These are phyloP conservation scores for Poeciliopsis retropinna DNA, from an alignment of 2,113 vertebrate species.

Conservation along the genomic window DNA sequence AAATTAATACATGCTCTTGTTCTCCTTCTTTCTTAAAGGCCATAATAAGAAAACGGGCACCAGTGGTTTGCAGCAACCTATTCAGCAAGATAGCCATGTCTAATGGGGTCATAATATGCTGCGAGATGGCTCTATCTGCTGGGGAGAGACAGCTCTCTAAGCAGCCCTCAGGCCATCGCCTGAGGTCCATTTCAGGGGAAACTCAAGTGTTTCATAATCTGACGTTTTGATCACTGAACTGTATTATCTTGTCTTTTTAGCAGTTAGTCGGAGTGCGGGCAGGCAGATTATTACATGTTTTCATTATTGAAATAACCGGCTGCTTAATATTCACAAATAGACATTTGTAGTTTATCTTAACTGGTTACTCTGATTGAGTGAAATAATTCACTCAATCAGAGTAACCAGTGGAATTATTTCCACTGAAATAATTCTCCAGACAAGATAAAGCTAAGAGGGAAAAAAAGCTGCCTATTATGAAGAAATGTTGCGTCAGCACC, in stretches of 20 bases:
- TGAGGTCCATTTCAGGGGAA: slow-evolving; percentile 62
- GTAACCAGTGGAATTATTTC: no score
- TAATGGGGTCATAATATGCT: slow-evolving; percentile 70
- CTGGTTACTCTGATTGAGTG: slow-evolving; percentile 13
- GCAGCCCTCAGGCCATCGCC: slow-evolving; percentile 69
- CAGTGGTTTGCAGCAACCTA: slow-evolving; percentile 52
- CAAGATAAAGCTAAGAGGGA: slow-evolving; percentile 5
- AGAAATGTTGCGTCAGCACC: slow-evolving; percentile 32
- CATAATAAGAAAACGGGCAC: slow-evolving; percentile 49
- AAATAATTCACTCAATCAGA: no score
- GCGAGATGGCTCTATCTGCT: slow-evolving; percentile 67
- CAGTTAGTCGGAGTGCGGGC: slow-evolving; percentile 32
- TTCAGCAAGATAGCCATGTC: slow-evolving; percentile 62
- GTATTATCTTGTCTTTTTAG: slow-evolving; percentile 54
- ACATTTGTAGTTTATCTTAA: slow-evolving; percentile 19
- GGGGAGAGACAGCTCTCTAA: slow-evolving; percentile 49
- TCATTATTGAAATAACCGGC: slow-evolving; percentile 34
- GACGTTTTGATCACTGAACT: slow-evolving; percentile 66
- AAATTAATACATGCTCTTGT: slow-evolving; percentile 47
- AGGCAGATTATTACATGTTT: slow-evolving; percentile 40
- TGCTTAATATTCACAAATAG: slow-evolving; percentile 26
- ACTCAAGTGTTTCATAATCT: slow-evolving; percentile 68
- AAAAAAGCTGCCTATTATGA: slow-evolving; percentile 26
- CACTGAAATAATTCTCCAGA: slow-evolving; percentile 24
- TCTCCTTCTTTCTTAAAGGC: slow-evolving; percentile 49